Percentiles rank a stretch among this genome's conserved stretches.
These are phyloP conservation scores for Thunnus albacares DNA, from an alignment of 2,797 vertebrate species.

Conservation along the genomic window DNA sequence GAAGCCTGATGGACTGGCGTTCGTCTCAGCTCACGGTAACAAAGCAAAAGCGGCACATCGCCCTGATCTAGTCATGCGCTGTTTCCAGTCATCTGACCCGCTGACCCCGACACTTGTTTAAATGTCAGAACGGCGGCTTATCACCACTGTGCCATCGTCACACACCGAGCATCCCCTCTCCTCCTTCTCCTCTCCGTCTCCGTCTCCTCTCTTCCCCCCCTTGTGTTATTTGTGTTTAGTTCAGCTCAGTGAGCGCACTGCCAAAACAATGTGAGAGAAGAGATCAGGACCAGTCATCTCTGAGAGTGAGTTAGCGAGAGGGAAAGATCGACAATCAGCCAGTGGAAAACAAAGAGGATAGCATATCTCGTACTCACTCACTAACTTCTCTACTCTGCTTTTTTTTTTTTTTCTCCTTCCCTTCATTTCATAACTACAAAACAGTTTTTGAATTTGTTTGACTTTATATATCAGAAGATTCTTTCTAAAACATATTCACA, in stretches of 20 bases:
- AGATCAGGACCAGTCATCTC: constrained; percentile 58
- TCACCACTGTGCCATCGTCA: constrained; percentile 53
- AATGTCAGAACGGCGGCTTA: constrained; percentile 75
- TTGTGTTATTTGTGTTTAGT: constrained; percentile 66
- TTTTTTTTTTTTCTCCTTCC: not conserved
- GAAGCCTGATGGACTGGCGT: constrained; percentile 25
- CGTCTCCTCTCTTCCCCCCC: constrained; percentile 20
- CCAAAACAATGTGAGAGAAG: constrained; percentile 61
- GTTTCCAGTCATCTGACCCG: constrained; percentile 67
- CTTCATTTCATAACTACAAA: not conserved
- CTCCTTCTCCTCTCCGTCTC: constrained; percentile 22
- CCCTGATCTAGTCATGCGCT: constrained; percentile 54
- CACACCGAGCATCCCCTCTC: constrained; percentile 25
- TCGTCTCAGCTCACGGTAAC: constrained; percentile 13
- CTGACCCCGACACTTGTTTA: constrained; percentile 75
- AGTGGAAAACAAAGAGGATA: constrained; percentile 24
- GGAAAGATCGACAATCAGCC: constrained; percentile 32
- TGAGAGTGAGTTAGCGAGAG: not conserved
- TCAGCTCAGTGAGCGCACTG: constrained; percentile 52
- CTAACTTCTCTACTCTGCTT: not conserved
- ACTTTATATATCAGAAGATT: not conserved
- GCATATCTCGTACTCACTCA: not conserved
- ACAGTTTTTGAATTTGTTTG: constrained; percentile 4
- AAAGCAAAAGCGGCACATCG: constrained; percentile 47
- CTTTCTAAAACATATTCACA: not conserved